phyloP scores from a whole-genome alignment of 2,888 invertebrate species.

The Laothoe populi region DNA sequence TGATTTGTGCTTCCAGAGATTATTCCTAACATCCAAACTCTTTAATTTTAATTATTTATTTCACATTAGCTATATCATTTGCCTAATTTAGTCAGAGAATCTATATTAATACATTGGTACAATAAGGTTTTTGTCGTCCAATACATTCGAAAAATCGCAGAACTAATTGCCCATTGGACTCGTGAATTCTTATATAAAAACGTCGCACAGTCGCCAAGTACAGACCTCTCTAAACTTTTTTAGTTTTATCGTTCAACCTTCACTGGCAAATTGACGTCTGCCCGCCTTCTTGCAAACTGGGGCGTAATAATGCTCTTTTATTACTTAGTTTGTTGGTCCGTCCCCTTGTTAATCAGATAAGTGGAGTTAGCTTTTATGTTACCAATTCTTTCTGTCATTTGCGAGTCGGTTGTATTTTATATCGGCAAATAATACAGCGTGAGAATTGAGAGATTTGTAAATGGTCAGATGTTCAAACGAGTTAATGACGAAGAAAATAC shows the following conservation, averaged over 20 bases:
- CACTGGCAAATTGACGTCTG: slow-evolving; percentile 22
- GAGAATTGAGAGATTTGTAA: not conserved
- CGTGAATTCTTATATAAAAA: not conserved
- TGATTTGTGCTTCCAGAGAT: too few relatives aligned
- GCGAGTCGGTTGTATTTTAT: not conserved
- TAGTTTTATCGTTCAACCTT: slow-evolving; percentile 20
- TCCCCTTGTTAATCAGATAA: slow-evolving; percentile 40
- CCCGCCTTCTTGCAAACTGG: slow-evolving; percentile 31
- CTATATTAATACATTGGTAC: too few relatives aligned
- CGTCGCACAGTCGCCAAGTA: not conserved
- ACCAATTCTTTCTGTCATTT: slow-evolving; percentile 28
- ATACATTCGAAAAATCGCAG: too few relatives aligned
- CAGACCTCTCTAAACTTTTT: slow-evolving; percentile 21
- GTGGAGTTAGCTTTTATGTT: slow-evolving; percentile 35
- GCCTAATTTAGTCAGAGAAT: too few relatives aligned
- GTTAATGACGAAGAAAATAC: too few relatives aligned
- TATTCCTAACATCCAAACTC: too few relatives aligned
- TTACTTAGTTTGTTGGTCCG: slow-evolving; percentile 30
- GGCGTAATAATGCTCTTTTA: slow-evolving; percentile 37
- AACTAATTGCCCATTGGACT: not conserved
- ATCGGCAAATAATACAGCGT: slow-evolving; percentile 10
- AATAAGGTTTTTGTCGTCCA: too few relatives aligned
- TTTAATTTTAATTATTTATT: too few relatives aligned
- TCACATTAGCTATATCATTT: too few relatives aligned
- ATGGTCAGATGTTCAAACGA: not conserved